Evolutionary conservation across 30 jellyfish, hydroid and myxozoan genomes (phyloP).

Genomic region (Hydra vulgaris): DNA sequence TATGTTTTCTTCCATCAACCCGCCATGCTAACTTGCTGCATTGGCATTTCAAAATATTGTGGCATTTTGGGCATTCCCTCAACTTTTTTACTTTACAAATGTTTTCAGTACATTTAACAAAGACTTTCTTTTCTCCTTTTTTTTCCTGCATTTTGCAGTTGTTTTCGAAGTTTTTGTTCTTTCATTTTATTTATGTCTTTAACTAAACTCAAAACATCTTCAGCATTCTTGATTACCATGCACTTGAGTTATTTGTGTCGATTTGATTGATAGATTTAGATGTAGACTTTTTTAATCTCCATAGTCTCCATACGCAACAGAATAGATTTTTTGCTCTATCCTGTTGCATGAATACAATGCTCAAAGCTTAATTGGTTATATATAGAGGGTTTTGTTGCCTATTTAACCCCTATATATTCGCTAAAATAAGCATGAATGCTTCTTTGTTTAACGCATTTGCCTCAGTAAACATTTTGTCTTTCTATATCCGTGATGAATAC

Average conservation of each 20-base stretch:
- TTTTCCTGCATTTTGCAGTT: not conserved
- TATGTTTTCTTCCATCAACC: not conserved
- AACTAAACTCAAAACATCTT: not conserved
- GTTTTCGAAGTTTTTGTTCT: not conserved
- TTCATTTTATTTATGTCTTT: not conserved
- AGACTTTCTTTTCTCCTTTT: not conserved
- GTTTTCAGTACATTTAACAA: not conserved
- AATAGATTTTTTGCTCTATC: not conserved
- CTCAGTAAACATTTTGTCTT: not conserved
- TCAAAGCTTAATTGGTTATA: not conserved
- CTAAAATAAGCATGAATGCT: not conserved
- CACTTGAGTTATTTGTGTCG: not conserved
- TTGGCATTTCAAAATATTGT: not conserved
- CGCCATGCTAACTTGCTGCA: not conserved
- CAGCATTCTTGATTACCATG: not conserved
- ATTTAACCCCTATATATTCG: not conserved
- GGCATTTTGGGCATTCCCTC: not conserved
- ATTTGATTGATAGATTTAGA: not conserved
- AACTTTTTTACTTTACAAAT: not conserved
- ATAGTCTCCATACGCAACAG: not conserved
- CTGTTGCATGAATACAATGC: not conserved
- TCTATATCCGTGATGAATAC: not conserved
- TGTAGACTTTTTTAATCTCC: not conserved
- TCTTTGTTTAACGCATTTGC: not conserved
- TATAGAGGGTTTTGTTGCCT: not conserved